phyloP scores from a whole-genome alignment of 2,113 vertebrate species.

The Calyptommatus sinebrachiatus region DNA sequence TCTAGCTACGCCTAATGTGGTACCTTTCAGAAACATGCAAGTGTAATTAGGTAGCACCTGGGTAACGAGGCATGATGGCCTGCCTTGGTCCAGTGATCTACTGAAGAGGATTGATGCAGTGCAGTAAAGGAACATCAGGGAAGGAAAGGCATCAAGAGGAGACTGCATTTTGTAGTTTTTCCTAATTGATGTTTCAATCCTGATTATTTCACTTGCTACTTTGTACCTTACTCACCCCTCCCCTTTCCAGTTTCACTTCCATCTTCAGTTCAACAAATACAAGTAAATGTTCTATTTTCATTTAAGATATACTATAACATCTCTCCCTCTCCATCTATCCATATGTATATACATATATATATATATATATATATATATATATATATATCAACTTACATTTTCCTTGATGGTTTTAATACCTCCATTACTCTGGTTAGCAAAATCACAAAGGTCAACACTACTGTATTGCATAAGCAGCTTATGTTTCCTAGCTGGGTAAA shows the following conservation, averaged over 20 bases:
- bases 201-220: constrained; percentile 31
- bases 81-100: constrained; percentile 34
- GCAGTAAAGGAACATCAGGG: constrained; percentile 1
- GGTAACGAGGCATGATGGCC: constrained; percentile 40
- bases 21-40: constrained; percentile 18
- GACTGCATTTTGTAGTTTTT: constrained; percentile 31
- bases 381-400: not conserved
- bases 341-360: no score
- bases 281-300: not conserved
- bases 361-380: no score
- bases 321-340: no score
- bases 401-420: not conserved
- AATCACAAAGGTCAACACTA: not conserved
- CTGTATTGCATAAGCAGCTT: not conserved
- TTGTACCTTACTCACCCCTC: constrained; percentile 36
- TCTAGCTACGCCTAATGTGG: constrained; percentile 21
- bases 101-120: constrained; percentile 14
- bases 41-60: constrained; percentile 42
- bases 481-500: not conserved
- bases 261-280: not conserved
- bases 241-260: not conserved
- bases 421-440: not conserved
- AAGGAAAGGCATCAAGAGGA: constrained; percentile 35
- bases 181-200: constrained; percentile 51
- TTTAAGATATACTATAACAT: not conserved